These are phyloP conservation scores for Tetraneura akinire DNA, from an alignment of 1,140 invertebrate genomes.

Conservation along the genomic window DNA sequence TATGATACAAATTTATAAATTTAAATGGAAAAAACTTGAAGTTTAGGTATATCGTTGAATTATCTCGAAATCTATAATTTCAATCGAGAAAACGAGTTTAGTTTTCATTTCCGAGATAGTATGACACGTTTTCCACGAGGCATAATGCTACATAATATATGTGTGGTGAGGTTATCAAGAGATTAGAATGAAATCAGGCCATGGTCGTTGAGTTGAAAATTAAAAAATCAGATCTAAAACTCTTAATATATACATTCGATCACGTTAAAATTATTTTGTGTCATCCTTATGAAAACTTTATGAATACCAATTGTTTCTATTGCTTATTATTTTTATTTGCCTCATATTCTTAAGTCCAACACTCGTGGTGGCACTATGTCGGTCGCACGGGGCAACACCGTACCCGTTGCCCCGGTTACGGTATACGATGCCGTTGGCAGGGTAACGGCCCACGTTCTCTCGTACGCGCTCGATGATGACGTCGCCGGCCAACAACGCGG, in stretches of 20 bases:
- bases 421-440: slow-evolving; percentile 50
- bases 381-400: slow-evolving; percentile 49
- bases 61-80: background rate
- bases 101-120: background rate
- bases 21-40: too few relatives aligned
- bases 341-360: slow-evolving; percentile 17
- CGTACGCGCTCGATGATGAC: slow-evolving; percentile 42
- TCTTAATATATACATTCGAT: too few relatives aligned
- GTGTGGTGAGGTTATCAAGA: background rate
- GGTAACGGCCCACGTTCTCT: slow-evolving; percentile 51
- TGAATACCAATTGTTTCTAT: slow-evolving; percentile 5
- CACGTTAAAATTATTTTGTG: background rate
- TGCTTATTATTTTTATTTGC: slow-evolving; percentile 22
- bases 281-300: too few relatives aligned
- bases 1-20: too few relatives aligned
- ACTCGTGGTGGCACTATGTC: slow-evolving; percentile 37
- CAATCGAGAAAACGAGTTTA: background rate
- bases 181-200: slow-evolving; percentile 10
- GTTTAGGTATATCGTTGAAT: too few relatives aligned
- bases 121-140: background rate
- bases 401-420: slow-evolving; percentile 46
- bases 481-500: slow-evolving; percentile 38
- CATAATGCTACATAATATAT: too few relatives aligned
- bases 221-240: too few relatives aligned
- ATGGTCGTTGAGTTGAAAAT: background rate